These are phyloP conservation scores for Manduca sexta DNA, from an alignment of 1,140 invertebrate species.

Conservation along the genomic window DNA sequence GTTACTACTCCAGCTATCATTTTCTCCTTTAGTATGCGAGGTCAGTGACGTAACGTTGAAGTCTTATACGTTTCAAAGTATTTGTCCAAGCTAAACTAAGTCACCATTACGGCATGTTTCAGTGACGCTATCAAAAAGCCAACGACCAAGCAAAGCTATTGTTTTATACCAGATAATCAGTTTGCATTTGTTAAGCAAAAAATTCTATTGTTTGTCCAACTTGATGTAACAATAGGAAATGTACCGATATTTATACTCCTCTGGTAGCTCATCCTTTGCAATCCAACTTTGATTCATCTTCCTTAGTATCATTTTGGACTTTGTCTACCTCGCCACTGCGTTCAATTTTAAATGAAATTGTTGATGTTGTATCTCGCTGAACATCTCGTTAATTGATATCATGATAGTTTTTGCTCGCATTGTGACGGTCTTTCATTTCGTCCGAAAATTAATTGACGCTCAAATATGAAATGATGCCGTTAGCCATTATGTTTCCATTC, in stretches of 20 bases:
- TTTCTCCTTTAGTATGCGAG: no score
- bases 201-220: slow-evolving; percentile 1
- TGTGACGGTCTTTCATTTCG: slow-evolving; percentile 7
- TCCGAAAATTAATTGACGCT: slow-evolving; percentile 37
- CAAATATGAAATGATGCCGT: slow-evolving; percentile 37
- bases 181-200: neutral
- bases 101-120: no score
- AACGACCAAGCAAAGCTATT: neutral
- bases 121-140: no score
- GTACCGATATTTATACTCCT: slow-evolving; percentile 3
- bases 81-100: no score
- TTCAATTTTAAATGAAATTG: neutral
- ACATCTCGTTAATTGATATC: slow-evolving; percentile 29
- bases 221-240: slow-evolving; percentile 1
- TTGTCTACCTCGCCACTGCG: neutral
- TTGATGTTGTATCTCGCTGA: neutral
- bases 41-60: no score
- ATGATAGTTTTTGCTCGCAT: slow-evolving; percentile 21
- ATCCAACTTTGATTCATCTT: no score
- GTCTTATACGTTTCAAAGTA: no score
- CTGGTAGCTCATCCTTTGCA: neutral
- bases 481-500: slow-evolving; percentile 34
- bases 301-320: neutral
- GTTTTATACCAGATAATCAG: neutral
- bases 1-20: no score